Base-by-base conservation (phyloP, 2,113 vertebrate species). In the Phainopepla nitens region DNA sequence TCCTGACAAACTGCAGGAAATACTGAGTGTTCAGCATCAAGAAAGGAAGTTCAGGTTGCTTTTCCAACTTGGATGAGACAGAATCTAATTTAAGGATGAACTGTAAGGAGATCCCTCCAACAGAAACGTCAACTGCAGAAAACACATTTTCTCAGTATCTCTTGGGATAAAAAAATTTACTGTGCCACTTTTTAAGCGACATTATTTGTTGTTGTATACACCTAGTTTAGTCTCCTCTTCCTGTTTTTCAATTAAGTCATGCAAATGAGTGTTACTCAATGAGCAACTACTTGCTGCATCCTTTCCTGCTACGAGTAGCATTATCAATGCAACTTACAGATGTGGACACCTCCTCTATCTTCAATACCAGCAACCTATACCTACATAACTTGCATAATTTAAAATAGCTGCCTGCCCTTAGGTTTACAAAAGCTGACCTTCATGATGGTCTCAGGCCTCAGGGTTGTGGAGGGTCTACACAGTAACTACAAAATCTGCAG, bases 1-100 rank as follows among this genome's bases (percentile, higher is more conserved):
- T 64, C 70, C 81, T 69, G 61, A 87, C 23, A 82, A 85, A 65
- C 33, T 50, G 81, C 60, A 82, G 65, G 84, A 95, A 92, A 91
- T 31, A 73, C 13, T 35, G 9, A 28, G 60, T 15, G 33, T 44
- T 94, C 76, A 60, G 18, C 31, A 79, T 27, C 49, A 57, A n/a
- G n/a, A 94, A 94, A 82, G 81, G 78, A 96, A 95, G 39, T 50
- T 14, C 61, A 85, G 24, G 41, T 76, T 76, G 82, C 42, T 79
- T 47, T 82, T 56, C 16, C n/a, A 75, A 39, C 45, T 87, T 42
- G 61, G 44, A 42, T 33, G 21, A 61, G 15, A 71, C 1, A 14
- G 16, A 83, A 68, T 65, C 36, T 85, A 71, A 51, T 53, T 79
- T 51, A 73, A 41, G 3, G 11, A 58, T 33, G 79, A 79, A 36